These are phyloP conservation scores for Halcyon senegalensis DNA, from an alignment of 2,113 vertebrate genomes.

Conservation along the genomic window DNA sequence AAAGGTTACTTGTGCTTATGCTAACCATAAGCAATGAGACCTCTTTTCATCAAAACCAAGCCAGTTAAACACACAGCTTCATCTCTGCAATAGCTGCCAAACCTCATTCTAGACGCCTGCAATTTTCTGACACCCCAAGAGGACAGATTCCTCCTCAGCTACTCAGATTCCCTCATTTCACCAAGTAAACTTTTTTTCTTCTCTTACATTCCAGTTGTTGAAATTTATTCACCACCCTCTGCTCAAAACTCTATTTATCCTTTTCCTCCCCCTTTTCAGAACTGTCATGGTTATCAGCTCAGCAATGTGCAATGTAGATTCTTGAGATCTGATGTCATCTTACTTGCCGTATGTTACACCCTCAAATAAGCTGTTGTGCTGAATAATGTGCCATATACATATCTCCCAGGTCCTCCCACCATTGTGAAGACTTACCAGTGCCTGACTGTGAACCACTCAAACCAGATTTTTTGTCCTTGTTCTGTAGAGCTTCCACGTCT, in stretches of 20 bases:
- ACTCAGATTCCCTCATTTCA: neutral
- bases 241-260: constrained; percentile 23
- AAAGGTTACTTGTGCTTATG: neutral
- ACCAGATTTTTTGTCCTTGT: neutral
- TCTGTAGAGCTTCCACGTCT: neutral
- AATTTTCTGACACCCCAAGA: neutral
- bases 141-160: neutral
- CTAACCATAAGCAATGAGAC: neutral
- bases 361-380: constrained; percentile 47
- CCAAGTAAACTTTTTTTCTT: constrained; percentile 31
- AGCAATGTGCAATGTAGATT: constrained; percentile 38
- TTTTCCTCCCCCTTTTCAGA: constrained; percentile 62
- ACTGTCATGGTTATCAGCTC: constrained; percentile 40
- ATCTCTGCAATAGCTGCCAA: neutral
- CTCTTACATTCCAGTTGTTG: constrained; percentile 31
- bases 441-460: neutral
- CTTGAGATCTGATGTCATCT: constrained; percentile 49
- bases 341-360: constrained; percentile 55
- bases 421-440: neutral
- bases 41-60: neutral
- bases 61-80: neutral
- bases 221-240: constrained; percentile 11
- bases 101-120: neutral
- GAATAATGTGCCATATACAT: constrained; percentile 55
- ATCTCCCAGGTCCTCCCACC: neutral